A percentile compares a stretch with the other conserved stretches of the same genome.
Conservation (phyloP, 2,797 vertebrate species). For the Poeciliopsis turneri region DNA sequence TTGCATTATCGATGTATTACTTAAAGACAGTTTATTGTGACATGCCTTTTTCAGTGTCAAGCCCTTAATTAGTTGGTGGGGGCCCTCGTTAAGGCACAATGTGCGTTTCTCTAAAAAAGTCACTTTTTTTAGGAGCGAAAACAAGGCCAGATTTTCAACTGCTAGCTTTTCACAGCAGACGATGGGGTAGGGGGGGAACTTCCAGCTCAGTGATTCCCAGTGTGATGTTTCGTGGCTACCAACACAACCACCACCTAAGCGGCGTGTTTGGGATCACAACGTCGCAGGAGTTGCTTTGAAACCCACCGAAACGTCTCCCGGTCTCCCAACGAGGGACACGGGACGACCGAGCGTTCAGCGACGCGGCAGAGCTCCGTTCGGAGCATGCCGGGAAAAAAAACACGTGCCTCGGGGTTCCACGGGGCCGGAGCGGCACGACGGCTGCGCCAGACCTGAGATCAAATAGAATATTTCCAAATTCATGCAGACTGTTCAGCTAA, state of each 20-base stretch:
- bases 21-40: too few relatives aligned
- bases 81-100: background rate
- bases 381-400: background rate
- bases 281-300: background rate
- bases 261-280: background rate
- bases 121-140: background rate
- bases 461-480: background rate
- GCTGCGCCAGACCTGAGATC: background rate
- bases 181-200: background rate
- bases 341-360: background rate
- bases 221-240: conserved; percentile 4
- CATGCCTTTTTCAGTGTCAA: too few relatives aligned
- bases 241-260: background rate
- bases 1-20: too few relatives aligned
- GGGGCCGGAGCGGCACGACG: background rate
- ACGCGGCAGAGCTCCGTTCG: background rate
- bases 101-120: background rate
- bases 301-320: background rate
- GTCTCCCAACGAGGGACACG: background rate
- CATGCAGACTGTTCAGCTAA: background rate
- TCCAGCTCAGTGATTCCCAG: conserved; percentile 4
- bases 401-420: background rate
- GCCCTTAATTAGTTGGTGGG: background rate
- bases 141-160: background rate
- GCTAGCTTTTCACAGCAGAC: conserved; percentile 6